A percentile compares a stretch with the other conserved stretches of the same genome.
Evolutionary conservation across 2,113 vertebrate genomes (phyloP).

Genomic region (Ochotona curzoniae): DNA sequence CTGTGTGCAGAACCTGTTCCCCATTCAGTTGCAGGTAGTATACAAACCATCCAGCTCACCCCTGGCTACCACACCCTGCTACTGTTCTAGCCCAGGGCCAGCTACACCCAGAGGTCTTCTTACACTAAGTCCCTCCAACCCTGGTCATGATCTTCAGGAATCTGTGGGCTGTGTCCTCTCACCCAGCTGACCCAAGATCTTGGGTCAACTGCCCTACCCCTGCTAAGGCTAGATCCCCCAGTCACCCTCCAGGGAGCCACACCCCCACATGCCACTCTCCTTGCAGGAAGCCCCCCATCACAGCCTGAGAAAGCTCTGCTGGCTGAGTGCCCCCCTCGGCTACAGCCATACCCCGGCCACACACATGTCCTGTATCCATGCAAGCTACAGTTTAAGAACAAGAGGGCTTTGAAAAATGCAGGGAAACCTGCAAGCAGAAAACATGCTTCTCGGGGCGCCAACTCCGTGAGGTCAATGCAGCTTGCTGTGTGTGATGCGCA

Average conservation of each 20-base stretch:
- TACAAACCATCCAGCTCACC: background rate
- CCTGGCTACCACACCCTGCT: too few species aligned
- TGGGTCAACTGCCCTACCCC: too few species aligned
- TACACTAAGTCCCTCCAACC: background rate
- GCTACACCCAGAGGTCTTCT: too few species aligned
- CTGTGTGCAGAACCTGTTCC: background rate
- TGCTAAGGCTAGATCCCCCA: background rate
- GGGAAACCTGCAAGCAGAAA: too few species aligned
- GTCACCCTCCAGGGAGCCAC: background rate
- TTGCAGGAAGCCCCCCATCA: background rate
- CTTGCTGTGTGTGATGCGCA: too few species aligned
- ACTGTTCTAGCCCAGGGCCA: background rate
- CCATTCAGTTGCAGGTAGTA: background rate
- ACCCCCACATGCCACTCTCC: background rate
- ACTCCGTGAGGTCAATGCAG: too few species aligned
- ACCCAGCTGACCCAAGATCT: background rate
- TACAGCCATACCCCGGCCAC: background rate
- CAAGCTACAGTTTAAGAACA: too few species aligned
- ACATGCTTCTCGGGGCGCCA: too few species aligned
- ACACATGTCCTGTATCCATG: too few species aligned
- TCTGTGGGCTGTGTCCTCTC: background rate
- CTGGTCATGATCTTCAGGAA: background rate
- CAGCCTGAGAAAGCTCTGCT: background rate
- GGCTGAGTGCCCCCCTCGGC: too few species aligned
- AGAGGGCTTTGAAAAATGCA: too few species aligned